A percentile compares a stretch with the other conserved stretches of the same genome.
These are phyloP conservation scores for Phallusia fumigata DNA, from an alignment of 23 tunicate genomes.

Conservation along the genomic window DNA sequence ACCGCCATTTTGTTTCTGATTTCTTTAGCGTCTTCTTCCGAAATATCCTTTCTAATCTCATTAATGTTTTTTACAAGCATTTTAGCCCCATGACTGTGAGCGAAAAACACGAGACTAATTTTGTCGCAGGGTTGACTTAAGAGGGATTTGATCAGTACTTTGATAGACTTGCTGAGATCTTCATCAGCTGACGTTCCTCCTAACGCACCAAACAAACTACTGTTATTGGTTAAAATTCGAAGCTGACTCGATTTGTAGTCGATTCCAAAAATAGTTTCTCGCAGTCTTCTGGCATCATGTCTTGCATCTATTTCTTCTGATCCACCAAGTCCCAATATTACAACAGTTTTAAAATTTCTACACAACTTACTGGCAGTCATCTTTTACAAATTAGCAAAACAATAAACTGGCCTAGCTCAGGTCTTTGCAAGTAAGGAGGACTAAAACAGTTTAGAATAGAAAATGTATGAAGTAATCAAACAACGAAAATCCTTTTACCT, in stretches of 20 bases:
- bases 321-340: background rate
- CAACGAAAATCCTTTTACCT: no score
- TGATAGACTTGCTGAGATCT: background rate
- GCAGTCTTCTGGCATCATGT: background rate
- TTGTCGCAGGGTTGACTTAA: background rate
- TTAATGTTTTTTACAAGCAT: background rate
- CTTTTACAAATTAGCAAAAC: no score
- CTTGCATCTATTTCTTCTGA: background rate
- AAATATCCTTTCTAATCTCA: background rate
- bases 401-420: no score
- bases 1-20: background rate
- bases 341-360: background rate
- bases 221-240: background rate
- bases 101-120: background rate
- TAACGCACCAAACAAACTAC: background rate
- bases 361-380: slow-evolving; percentile 1
- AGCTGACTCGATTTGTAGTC: background rate
- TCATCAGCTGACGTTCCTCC: slow-evolving; percentile 2
- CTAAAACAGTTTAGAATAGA: no score
- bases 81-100: slow-evolving; percentile 8
- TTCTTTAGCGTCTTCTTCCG: background rate
- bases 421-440: no score
- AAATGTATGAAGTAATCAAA: no score
- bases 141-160: background rate
- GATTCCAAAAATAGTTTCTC: background rate